Evolutionary conservation across 2,797 vertebrate genomes (phyloP), one percentile per base, ranked within the genome.

Genomic region (Aselliscus stoliczkanus): DNA sequence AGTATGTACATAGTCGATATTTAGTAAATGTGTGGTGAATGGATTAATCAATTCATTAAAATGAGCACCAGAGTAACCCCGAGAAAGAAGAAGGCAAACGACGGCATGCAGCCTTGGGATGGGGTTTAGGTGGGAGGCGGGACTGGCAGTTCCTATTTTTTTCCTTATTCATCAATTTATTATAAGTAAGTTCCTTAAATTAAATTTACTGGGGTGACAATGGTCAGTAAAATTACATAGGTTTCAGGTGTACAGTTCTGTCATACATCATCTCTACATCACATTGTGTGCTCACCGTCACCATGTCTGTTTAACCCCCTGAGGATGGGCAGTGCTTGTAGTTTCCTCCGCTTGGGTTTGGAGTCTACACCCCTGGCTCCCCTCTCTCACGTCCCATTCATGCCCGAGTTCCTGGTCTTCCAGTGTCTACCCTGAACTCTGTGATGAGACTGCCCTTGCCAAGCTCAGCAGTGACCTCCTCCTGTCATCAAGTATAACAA

Each of bases 1-100:
- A 5, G 17, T 1, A 4, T 31, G 29, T 4, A 6, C 27, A 1
- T 0, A 2, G 25, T 21, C 27, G 87, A 39, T 20, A 3, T 4
- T 29, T 25, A 60, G 82, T 34, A 12, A 37, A 8, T 18, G 52
- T 42, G 23, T 37, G 1, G 39, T 18, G 21, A 18, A 2, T 37
- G 79, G 54, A 23, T 58, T n/a, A 6, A 23, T 60, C 69, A 42
- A 1, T 2, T 65, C 54, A 52, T 14, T 60, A 23, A 34, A 67
- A 20, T 14, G 52, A 65, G 10, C 25, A 4, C 18, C 21, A 56
- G 34, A 39, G 27, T 42, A n/a, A 7, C 44, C n/a, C 69, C 12
- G 15, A 7, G 60, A 64, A 64, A 37, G 34, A 64, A 13, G 58
- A 34, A 4, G 27, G 65, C 37, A 64, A 67, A 29, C 31, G 62